Conservation (phyloP, 2,888 invertebrate genomes). For the Neoaliturus tenellus region DNA sequence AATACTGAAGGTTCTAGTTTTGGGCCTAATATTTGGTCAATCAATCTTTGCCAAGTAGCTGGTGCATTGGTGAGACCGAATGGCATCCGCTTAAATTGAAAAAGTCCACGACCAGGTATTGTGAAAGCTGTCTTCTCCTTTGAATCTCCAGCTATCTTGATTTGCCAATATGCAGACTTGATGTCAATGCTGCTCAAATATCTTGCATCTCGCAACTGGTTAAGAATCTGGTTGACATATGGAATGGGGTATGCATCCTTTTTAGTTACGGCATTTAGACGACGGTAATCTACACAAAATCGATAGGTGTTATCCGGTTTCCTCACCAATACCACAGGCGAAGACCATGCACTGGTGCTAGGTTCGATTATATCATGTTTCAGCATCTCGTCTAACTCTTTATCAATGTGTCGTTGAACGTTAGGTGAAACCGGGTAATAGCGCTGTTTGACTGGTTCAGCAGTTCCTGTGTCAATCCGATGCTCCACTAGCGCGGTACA, state of each 20-base stretch:
- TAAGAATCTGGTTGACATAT: constrained; percentile 24
- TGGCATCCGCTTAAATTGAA: neutral
- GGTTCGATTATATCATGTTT: constrained; percentile 65
- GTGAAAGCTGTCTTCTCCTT: constrained; percentile 6
- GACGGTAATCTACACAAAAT: constrained; percentile 61
- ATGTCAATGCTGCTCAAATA: neutral
- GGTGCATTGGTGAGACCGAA: neutral
- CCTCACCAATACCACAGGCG: constrained; percentile 64
- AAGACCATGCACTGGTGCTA: constrained; percentile 65
- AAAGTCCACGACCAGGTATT: constrained; percentile 7
- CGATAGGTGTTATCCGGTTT: constrained; percentile 62
- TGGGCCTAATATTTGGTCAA: neutral
- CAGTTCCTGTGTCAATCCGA: constrained; percentile 43
- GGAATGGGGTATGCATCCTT: constrained; percentile 63
- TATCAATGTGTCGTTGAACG: constrained; percentile 10
- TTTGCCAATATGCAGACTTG: constrained; percentile 25
- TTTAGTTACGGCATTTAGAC: constrained; percentile 60
- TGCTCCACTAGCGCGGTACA: neutral
- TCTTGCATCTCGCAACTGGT: neutral
- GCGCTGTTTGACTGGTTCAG: constrained; percentile 27
- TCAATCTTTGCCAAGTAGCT: neutral
- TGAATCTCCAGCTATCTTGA: neutral
- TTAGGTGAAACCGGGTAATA: neutral
- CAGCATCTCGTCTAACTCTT: too few species aligned
- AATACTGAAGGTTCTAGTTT: constrained; percentile 1